A percentile compares a stretch with the other conserved stretches of the same genome.
These are phyloP conservation scores for Nycticryphes semicollaris DNA, from an alignment of 2,113 vertebrate genomes.

Conservation along the genomic window DNA sequence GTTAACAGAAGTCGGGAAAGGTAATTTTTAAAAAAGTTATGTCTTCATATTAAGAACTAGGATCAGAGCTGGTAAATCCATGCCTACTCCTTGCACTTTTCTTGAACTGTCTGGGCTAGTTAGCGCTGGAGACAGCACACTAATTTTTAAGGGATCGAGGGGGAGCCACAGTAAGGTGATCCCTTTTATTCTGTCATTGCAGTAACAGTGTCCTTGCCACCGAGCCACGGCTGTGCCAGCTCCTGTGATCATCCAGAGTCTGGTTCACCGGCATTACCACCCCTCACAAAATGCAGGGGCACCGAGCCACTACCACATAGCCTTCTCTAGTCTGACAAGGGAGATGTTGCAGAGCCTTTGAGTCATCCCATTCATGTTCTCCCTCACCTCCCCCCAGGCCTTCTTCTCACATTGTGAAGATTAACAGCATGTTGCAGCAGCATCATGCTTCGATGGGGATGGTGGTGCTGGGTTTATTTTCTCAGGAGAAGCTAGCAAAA, in stretches of 20 bases:
- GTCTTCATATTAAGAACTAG: not conserved
- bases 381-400: not conserved
- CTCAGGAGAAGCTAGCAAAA: slow-evolving; percentile 24
- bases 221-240: not conserved
- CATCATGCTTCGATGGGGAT: not conserved
- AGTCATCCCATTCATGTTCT: not conserved
- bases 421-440: not conserved
- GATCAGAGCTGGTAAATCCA: not conserved
- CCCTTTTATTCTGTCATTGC: not conserved
- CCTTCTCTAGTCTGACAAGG: not conserved
- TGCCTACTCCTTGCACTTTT: not conserved
- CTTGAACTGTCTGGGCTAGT: not conserved
- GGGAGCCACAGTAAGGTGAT: not conserved
- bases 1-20: not conserved
- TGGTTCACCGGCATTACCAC: not conserved
- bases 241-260: not conserved
- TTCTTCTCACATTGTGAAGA: not conserved
- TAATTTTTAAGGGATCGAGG: not conserved
- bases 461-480: slow-evolving; percentile 32
- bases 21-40: fast-evolving
- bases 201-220: not conserved
- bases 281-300: not conserved
- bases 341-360: not conserved
- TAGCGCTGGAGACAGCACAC: not conserved
- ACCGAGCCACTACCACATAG: not conserved